Conservation (phyloP, 2,797 vertebrate species). For the Enteromius thamalakanensis region DNA sequence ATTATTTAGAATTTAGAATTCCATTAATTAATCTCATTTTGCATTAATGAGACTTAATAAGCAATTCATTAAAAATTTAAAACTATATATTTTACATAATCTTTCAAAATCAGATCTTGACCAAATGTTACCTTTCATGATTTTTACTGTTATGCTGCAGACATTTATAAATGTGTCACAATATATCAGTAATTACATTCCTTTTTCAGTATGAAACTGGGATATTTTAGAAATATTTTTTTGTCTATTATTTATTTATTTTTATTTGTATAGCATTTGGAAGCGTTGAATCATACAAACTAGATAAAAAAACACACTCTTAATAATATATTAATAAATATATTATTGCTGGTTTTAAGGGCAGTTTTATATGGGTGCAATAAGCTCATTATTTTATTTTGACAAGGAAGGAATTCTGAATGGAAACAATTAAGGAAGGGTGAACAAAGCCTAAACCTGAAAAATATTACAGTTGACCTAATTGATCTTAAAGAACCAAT, state of each 20-base stretch:
- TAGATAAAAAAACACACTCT: slow-evolving; percentile 31
- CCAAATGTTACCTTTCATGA: background rate
- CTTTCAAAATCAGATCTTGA: background rate
- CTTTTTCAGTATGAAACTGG: background rate
- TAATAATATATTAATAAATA: background rate
- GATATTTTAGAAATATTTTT: too few species aligned
- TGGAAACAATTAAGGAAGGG: slow-evolving; percentile 19
- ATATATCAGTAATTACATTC: background rate
- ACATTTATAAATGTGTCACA: background rate
- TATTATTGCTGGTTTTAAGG: slow-evolving; percentile 32
- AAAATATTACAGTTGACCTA: slow-evolving; percentile 23
- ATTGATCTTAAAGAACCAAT: background rate
- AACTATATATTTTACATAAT: background rate
- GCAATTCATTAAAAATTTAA: background rate
- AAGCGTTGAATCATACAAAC: background rate
- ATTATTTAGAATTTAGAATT: background rate
- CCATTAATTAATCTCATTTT: background rate
- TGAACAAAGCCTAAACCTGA: slow-evolving; percentile 2
- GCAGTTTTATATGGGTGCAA: slow-evolving; percentile 44
- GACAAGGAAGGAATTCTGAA: slow-evolving; percentile 36
- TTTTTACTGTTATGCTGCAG: background rate
- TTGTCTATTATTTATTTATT: background rate
- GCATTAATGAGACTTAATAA: background rate
- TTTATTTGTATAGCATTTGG: background rate
- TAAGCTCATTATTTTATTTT: slow-evolving; percentile 46